Evolutionary conservation across 2,797 vertebrate genomes (phyloP), one percentile per base, ranked within the genome.

Genomic region (Acomys russatus): DNA sequence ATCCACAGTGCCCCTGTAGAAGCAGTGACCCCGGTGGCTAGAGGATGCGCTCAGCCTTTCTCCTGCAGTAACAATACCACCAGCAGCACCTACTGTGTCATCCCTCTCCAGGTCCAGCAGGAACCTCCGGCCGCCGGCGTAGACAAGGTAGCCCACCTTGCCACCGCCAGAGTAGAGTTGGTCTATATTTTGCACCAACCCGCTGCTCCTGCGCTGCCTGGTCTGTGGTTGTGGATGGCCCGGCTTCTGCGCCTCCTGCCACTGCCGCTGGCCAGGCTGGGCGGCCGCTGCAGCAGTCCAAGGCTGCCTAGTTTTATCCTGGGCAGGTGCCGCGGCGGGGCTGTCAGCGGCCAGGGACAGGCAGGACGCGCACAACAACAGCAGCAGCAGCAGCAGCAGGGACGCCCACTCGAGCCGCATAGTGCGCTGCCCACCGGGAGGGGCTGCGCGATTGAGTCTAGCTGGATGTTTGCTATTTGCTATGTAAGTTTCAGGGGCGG

Each of bases 91-190:
- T 96, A 98, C 96, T 79, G 98, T 98, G 79, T 98, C 99, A 91
- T 99, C 99, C 92, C 99, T 98, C 98, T 99, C 99, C 99, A 99
- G 98, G 98, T 99, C 99, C 97, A 99, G 97, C 85, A 99, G 99
- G 95, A 99, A 99, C 86, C 99, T 98, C 97, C 98, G 98, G 56
- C 98, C 99, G 74, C 99, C 99, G 95, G 99, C 98, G 98, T 99
- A 99, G 54, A 99, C 78, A 44, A 99, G 98, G 98, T 99, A 99
- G 66, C 99, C 99, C 97, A 98, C 99, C 98, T 99, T 99, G 87
- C 99, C 99, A 35, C 99, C 99, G 17, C 99, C 99, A 86, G 99
- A 98, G 97, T 99, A 99, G 95, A 99, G 99, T 98, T 98, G 99
- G 97, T 99, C 99, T 91, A 99, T 98, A 94, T 98, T 98, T 96